Conservation (phyloP, 2,797 vertebrate genomes). For the Taeniopygia guttata region DNA sequence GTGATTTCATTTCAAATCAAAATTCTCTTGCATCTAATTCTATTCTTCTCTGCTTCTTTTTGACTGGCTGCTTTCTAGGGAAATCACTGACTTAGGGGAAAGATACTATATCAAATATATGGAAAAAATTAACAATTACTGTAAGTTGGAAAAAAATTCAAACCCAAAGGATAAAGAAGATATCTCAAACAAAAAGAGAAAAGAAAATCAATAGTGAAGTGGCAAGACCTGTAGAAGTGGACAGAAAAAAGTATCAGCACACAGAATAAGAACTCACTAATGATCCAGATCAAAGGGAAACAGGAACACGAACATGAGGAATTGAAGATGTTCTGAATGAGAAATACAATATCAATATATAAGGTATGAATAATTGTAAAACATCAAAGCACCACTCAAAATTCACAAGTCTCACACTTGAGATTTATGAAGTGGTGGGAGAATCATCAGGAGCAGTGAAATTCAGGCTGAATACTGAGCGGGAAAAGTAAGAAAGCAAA, state of each 20-base stretch:
- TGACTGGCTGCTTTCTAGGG: not conserved
- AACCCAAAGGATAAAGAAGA: not conserved
- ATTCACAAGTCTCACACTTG: not conserved
- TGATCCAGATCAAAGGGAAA: constrained; percentile 19
- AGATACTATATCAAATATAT: not conserved
- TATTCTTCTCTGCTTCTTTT: not conserved
- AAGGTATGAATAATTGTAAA: not conserved
- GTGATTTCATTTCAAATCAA: not conserved
- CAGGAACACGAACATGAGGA: not conserved
- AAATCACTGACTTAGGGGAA: not conserved
- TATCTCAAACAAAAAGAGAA: not conserved
- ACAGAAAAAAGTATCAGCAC: not conserved
- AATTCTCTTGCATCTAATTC: not conserved
- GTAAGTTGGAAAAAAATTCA: not conserved
- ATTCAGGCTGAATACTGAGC: not conserved
- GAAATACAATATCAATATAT: constrained; percentile 12
- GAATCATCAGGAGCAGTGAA: not conserved
- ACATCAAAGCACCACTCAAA: constrained; percentile 9
- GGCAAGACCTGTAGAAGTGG: not conserved
- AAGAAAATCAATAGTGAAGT: not conserved
- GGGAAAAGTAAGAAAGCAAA: not conserved
- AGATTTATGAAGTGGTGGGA: not conserved
- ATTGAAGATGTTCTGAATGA: not conserved
- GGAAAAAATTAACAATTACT: not conserved
- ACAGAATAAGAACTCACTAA: constrained; percentile 1